Base-by-base conservation (phyloP, 92 coral and sea anemone genomes). In the Chrysogorgia sp. region DNA sequence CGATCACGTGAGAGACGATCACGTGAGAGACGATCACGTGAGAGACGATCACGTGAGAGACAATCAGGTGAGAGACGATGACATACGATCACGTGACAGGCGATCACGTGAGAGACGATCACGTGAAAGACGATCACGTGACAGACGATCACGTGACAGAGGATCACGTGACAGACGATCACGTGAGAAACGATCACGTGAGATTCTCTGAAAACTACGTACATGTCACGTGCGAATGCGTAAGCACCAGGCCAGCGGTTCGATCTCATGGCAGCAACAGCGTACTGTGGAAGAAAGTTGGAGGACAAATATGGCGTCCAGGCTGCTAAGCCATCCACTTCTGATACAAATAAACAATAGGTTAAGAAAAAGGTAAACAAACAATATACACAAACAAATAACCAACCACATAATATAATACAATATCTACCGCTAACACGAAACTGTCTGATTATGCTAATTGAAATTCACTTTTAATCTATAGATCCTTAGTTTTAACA, bases 191-290 rank as follows among this genome's bases (percentile, higher is more conserved):
- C 43, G 12, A 12, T 4, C 43, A 37, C 6, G 53, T 1, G 53
- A 6, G 15, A 47, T n/a, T n/a, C n/a, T n/a, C 15, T 7, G 15
- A 47, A 15, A 47, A 15, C 49, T 49, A 71, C 90, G 52, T n/a
- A 94, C 98, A 86, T 94, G 78, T 87, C 98, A 67, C 90, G 90
- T 25, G 98, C 98, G 71, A 94, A 94, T 0, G 98, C 98, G 23
- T 81, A 90, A 47, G 97, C 96, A 5, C 98, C 98, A 53, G 98
- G 98, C 98, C 98, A 94, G 76, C 98, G 83, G 85, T 92, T 94
- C 17, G 97, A 94, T 53, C 97, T 88, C 94, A 94, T 86, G 71
- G 88, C 86, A 58, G 97, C 98, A 30, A 94, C 80, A 60, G 92
- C 91, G 67, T 94, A 94, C 45, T 89, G 97, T 21, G 98, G 87